Evolutionary conservation across 1,140 invertebrate species (phyloP), one percentile per base, ranked within the genome.

Genomic region (Drosophila subpulchrella): DNA sequence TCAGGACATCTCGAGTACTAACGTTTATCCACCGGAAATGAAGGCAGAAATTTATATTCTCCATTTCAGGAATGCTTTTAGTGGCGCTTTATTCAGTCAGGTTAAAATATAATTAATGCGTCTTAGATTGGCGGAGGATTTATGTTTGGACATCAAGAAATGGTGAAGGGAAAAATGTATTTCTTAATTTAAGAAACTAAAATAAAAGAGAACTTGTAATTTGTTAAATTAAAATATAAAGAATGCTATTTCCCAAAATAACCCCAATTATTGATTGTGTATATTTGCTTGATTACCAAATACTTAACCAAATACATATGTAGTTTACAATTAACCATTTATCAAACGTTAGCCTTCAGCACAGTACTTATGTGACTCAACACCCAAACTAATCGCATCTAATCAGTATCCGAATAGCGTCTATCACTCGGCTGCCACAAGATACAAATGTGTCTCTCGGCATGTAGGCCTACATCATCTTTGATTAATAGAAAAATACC

Each of bases 401-500:
- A 53, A 68, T 68, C 65, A 65, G 38, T 53, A 44, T 53, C 36
- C 51, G 20, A 36, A 42, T 36, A 5, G 46, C n/a, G 3, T 51
- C 63, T 24, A 54, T 66, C 61, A 46, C 15, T 70, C 27, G n/a
- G 5, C 65, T 71, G 63, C 67, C 63, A 57, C 57, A 71, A 71
- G 67, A 71, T 72, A 72, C 68, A 72, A 71, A 71, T 72, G 68
- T 58, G 71, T 71, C 68, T 39, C 12, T 8, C 38, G 4, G 27
- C 30, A 24, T 36, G 39, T 62, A 39, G 67, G 63, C 63, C 41
- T 48, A 24, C 67, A 48, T 13, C 44, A 27, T 58, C 65, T 72
- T 41, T 72, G 68, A 72, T 71, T 72, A 72, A 72, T 71, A 71
- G 68, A 58, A 72, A 72, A 72, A 70, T 72, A 71, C 67, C 67